Conservation (phyloP, 2,888 invertebrate species). For the Epinotia brunnichana region DNA sequence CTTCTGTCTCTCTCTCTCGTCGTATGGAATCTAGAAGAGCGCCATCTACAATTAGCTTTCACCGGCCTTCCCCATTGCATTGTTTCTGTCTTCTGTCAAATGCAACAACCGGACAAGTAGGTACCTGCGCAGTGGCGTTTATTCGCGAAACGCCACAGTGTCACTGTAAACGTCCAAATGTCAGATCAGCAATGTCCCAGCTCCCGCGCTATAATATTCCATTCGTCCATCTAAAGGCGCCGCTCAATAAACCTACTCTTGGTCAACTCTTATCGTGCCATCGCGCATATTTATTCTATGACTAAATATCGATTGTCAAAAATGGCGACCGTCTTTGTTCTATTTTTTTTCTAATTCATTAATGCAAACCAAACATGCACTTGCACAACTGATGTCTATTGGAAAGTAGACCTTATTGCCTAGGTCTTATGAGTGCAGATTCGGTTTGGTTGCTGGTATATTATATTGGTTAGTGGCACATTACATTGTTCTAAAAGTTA, state of each 20-base stretch:
- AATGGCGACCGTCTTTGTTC: constrained; percentile 54
- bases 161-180: too few relatives aligned
- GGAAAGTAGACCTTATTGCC: constrained; percentile 5
- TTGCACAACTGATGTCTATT: not conserved
- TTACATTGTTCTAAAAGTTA: constrained; percentile 41
- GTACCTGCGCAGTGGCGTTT: too few relatives aligned
- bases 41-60: too few relatives aligned
- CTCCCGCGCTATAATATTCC: constrained; percentile 23
- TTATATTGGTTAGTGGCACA: constrained; percentile 23
- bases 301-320: constrained; percentile 49
- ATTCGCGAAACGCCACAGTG: too few relatives aligned
- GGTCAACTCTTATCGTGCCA: constrained; percentile 54
- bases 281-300: constrained; percentile 49
- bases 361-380: constrained; percentile 17
- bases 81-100: too few relatives aligned
- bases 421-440: not conserved
- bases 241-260: constrained; percentile 47
- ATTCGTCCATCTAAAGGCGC: constrained; percentile 37
- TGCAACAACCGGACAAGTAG: too few relatives aligned
- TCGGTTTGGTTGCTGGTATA: not conserved
- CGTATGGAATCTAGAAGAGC: too few relatives aligned
- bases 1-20: too few relatives aligned
- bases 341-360: constrained; percentile 47
- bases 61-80: too few relatives aligned
- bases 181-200: not conserved